A percentile compares a stretch with the other conserved stretches of the same genome.
Conservation (phyloP, 2,888 invertebrate genomes). For the Tenthredo amoena region DNA sequence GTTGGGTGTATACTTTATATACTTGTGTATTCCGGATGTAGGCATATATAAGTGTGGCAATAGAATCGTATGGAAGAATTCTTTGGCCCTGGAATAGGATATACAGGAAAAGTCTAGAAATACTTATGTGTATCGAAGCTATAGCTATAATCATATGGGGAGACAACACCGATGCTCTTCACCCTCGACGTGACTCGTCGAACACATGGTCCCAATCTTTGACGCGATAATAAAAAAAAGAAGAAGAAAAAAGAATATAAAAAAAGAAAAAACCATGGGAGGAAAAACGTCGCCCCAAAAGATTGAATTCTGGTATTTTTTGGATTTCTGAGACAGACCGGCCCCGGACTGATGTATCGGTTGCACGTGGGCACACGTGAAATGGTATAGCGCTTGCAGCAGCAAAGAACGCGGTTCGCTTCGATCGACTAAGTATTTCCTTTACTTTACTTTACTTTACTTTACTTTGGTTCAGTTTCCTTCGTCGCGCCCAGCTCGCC, state of each 20-base stretch:
- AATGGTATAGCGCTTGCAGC: neutral
- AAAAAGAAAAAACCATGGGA: neutral
- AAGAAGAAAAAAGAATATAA: neutral
- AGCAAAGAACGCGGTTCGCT: constrained; percentile 60
- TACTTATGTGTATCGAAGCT: constrained; percentile 26
- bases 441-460: constrained; percentile 55
- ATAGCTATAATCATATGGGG: neutral
- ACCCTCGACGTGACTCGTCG: constrained; percentile 39
- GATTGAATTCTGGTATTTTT: constrained; percentile 67
- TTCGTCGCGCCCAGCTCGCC: constrained; percentile 52
- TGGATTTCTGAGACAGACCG: constrained; percentile 55
- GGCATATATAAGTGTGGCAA: neutral
- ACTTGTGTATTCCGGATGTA: constrained; percentile 30
- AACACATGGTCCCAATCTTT: constrained; percentile 69
- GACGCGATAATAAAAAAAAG: constrained; percentile 56
- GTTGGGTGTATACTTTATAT: neutral
- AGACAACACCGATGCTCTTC: neutral
- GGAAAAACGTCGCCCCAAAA: constrained; percentile 11
- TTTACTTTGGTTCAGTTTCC: constrained; percentile 30
- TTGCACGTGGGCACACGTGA: constrained; percentile 68
- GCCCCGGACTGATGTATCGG: constrained; percentile 71
- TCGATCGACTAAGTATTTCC: constrained; percentile 71
- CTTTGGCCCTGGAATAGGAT: neutral
- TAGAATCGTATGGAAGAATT: neutral
- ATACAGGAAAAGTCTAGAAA: constrained; percentile 15